These are phyloP conservation scores for Allacma fusca DNA, from an alignment of 2,888 invertebrate genomes.

Conservation along the genomic window DNA sequence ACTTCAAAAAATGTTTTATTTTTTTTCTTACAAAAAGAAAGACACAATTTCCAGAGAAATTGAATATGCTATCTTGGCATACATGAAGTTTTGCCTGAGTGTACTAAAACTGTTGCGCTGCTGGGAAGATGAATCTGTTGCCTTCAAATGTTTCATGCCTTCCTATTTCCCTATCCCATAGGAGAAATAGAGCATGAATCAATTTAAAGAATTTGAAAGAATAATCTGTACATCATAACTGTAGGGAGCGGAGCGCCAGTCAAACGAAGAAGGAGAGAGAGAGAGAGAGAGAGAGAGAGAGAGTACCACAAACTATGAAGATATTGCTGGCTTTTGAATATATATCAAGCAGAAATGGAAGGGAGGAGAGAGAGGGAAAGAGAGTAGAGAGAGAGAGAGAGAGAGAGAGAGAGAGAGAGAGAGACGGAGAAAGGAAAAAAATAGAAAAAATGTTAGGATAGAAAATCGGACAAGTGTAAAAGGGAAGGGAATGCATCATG, in stretches of 20 bases:
- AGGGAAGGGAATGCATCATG: slow-evolving; percentile 5
- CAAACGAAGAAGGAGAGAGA: not conserved
- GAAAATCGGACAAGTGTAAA: slow-evolving; percentile 16
- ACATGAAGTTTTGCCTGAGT: no score
- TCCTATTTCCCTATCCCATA: not conserved
- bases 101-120: not conserved
- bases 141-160: no score
- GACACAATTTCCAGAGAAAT: no score
- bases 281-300: slow-evolving; percentile 3
- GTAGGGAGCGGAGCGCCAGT: not conserved
- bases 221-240: slow-evolving; percentile 16
- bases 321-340: slow-evolving; percentile 16
- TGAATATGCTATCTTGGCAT: no score
- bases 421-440: not conserved
- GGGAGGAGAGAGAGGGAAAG: not conserved
- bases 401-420: not conserved
- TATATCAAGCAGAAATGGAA: not conserved
- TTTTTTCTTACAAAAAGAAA: no score
- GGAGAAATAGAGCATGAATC: slow-evolving; percentile 17
- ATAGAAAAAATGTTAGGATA: not conserved
- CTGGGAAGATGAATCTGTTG: no score
- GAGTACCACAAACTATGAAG: not conserved
- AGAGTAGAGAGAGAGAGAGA: not conserved
- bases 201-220: slow-evolving; percentile 1
- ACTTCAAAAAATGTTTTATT: no score